Base-by-base conservation (phyloP, 2,113 vertebrate genomes). In the Cololabis saira region DNA sequence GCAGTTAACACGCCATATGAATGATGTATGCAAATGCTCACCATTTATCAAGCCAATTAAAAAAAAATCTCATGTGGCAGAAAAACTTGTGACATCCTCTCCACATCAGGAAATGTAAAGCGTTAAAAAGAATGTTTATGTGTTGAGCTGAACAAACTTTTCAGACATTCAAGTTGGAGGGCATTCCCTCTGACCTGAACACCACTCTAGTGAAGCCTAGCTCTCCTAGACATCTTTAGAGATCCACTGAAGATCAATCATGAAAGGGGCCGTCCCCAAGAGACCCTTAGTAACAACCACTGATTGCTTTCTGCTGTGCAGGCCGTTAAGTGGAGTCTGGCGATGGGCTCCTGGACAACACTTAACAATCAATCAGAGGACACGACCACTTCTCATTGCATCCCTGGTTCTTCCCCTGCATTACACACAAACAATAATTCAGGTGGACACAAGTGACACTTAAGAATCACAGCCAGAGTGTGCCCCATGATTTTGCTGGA, bases 351-450 rank as follows among this genome's bases (percentile, higher is more conserved):
- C 91, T 87, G 91, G 91, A 93, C 91, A 92, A 93, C 91, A 93
- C 91, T 92, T 93, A 92, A 93, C 89, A 91, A 93, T 93, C 92
- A 93, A 93, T 92, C 91, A 92, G 91, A 85, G 88, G 85, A 75
- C 86, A 87, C 80, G 76, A 85, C 89, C 85, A 84, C 90, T 89
- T 82, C 87, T 82, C 76, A 87, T 84, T 86, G 89, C 89, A 81
- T 79, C 78, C 88, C 71, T 27, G 78, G 84, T 73, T 86, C 90
- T 84, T 90, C 88, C 87, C 75, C 87, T 77, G 85, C 86, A 85
- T 87, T 86, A 74, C 87, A 87, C 87, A 83, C 87, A 92, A 91
- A 92, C 90, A 91, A 87, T 91, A 87, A 92, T 92, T 92, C 90
- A 92, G 92, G 89, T 91, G 88, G 87, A 90, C 87, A 87, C 83